A percentile compares a stretch with the other conserved stretches of the same genome.
Conservation (phyloP, 2,888 invertebrate species). For the Agrochola lota region DNA sequence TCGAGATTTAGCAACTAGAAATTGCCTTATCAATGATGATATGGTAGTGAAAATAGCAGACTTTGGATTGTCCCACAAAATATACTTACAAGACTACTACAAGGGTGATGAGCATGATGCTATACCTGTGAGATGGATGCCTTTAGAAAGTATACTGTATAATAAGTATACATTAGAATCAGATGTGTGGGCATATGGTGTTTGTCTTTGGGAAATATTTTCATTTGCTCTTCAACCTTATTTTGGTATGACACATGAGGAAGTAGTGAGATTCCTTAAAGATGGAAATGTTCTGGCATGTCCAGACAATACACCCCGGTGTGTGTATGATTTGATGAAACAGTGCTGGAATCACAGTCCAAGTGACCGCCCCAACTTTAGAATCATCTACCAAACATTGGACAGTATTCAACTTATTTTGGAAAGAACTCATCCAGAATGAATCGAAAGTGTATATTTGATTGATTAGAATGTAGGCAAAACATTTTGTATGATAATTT, state of each 20-base stretch:
- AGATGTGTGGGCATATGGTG: slow-evolving; percentile 99
- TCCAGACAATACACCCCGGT: slow-evolving; percentile 96
- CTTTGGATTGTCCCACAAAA: slow-evolving; percentile 98
- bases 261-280: slow-evolving; percentile 98
- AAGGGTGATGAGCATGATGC: slow-evolving; percentile 98
- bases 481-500: slow-evolving; percentile 67
- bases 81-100: slow-evolving; percentile 98
- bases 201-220: slow-evolving; percentile 99
- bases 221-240: slow-evolving; percentile 99
- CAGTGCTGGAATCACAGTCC: slow-evolving; percentile 98
- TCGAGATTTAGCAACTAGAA: slow-evolving; percentile 98
- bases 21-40: slow-evolving; percentile 98
- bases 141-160: slow-evolving; percentile 98
- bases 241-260: slow-evolving; percentile 99
- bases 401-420: slow-evolving; percentile 92
- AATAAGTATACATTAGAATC: slow-evolving; percentile 99
- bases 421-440: slow-evolving; percentile 87
- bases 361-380: slow-evolving; percentile 95
- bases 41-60: slow-evolving; percentile 99
- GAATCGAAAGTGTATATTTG: slow-evolving; percentile 65
- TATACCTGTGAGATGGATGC: slow-evolving; percentile 99
- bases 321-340: slow-evolving; percentile 97
- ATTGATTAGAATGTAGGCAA: slow-evolving; percentile 62
- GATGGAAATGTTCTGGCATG: slow-evolving; percentile 97
- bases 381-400: slow-evolving; percentile 94